A percentile compares a stretch with the other conserved stretches of the same genome.
Evolutionary conservation across 2,797 vertebrate genomes (phyloP).

Genomic region (Eulemur albifrons): DNA sequence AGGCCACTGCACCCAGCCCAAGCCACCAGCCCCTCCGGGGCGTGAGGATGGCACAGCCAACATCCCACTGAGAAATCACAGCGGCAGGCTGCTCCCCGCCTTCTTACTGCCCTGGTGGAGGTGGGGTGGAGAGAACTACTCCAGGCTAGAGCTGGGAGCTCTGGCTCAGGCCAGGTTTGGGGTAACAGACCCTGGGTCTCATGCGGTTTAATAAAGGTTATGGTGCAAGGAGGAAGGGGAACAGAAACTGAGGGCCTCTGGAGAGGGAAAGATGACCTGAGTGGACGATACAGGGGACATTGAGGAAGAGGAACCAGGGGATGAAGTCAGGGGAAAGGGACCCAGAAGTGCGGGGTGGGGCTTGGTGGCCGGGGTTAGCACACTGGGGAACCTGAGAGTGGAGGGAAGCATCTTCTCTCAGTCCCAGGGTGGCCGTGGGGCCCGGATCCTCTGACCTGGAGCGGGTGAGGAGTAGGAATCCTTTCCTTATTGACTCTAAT

Average conservation of each 20-base stretch:
- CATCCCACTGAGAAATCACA: not conserved
- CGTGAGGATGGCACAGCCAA: not conserved
- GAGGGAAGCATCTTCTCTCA: not conserved
- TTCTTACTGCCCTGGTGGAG: not conserved
- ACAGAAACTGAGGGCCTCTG: not conserved
- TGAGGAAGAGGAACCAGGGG: not conserved
- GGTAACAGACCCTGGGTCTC: not conserved
- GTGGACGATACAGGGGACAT: not conserved
- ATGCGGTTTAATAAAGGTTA: not conserved
- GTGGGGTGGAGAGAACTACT: not conserved
- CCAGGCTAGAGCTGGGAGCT: not conserved
- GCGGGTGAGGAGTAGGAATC: not conserved
- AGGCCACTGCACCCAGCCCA: not conserved
- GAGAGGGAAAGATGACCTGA: not conserved
- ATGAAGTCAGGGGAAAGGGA: not conserved
- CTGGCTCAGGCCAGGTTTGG: not conserved
- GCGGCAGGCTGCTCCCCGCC: not conserved
- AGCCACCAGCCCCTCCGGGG: not conserved
- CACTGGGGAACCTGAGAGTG: not conserved
- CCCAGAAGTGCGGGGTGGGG: too few species aligned
- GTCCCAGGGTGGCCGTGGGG: not conserved
- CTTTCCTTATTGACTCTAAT: slow-evolving; percentile 57
- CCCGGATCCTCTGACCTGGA: not conserved
- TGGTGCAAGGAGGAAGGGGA: not conserved
- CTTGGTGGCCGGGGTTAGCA: not conserved